Conservation (phyloP, 1,140 invertebrate species). For the Diorhabda sublineata region DNA sequence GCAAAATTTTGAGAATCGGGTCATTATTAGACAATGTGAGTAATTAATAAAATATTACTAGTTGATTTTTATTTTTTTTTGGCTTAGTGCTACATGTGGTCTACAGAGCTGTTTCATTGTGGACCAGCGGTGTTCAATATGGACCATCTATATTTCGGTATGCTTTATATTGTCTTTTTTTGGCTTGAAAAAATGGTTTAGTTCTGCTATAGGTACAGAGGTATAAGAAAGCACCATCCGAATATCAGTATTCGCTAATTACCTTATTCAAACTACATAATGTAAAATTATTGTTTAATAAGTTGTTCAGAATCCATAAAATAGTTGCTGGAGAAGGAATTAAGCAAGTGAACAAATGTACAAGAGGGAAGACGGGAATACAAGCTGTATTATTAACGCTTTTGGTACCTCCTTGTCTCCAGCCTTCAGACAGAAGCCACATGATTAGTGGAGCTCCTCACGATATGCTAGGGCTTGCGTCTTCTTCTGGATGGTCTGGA, state of each 20-base stretch:
- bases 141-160: too few species aligned
- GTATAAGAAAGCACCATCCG: not conserved
- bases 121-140: too few species aligned
- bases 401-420: conserved; percentile 38
- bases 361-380: conserved; percentile 46
- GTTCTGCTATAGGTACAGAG: too few species aligned
- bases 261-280: not conserved
- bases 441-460: conserved; percentile 25
- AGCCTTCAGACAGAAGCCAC: conserved; percentile 6
- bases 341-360: conserved; percentile 47
- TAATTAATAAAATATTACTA: too few species aligned
- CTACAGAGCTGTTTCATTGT: too few species aligned
- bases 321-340: conserved; percentile 46
- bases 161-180: too few species aligned
- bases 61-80: too few species aligned
- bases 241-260: not conserved
- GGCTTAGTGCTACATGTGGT: too few species aligned
- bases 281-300: not conserved
- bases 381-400: conserved; percentile 37
- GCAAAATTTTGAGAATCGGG: too few species aligned
- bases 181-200: too few species aligned
- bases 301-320: conserved; percentile 37
- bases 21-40: too few species aligned
- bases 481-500: conserved; percentile 45
- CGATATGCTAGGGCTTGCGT: conserved; percentile 30